Conservation (phyloP, 2,888 invertebrate species). For the Heteromyza rotundicornis region DNA sequence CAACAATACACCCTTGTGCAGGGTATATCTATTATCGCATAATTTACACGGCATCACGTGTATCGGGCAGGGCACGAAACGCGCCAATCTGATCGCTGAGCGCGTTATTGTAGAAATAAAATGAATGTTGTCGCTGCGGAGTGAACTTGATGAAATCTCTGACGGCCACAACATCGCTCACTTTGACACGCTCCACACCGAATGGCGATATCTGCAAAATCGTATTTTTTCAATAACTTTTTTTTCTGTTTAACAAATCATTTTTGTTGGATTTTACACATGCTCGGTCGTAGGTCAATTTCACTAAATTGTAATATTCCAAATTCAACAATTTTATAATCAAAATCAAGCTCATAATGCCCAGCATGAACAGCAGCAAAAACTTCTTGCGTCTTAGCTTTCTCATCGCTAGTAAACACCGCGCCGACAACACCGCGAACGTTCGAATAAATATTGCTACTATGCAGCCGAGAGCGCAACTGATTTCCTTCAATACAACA, state of each 20-base stretch:
- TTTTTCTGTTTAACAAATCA: too few species aligned
- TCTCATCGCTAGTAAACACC: neutral
- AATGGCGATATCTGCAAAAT: neutral
- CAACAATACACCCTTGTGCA: too few species aligned
- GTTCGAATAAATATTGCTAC: neutral
- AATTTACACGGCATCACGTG: conserved; percentile 51
- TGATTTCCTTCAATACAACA: neutral
- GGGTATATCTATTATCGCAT: too few species aligned
- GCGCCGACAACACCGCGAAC: neutral
- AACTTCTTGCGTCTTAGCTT: neutral
- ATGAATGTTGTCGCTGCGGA: neutral
- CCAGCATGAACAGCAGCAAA: neutral
- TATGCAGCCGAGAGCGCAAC: neutral
- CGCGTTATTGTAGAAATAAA: conserved; percentile 34
- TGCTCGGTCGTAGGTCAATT: neutral
- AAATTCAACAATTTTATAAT: too few species aligned
- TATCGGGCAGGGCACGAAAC: conserved; percentile 46
- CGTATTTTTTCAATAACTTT: too few species aligned
- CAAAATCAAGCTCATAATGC: neutral
- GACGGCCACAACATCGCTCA: conserved; percentile 10
- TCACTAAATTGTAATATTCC: neutral
- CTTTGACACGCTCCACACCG: neutral
- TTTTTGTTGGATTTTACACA: neutral
- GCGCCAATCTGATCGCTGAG: conserved; percentile 46
- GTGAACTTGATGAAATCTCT: conserved; percentile 11